Conservation (phyloP, 2,797 vertebrate genomes). For the Saguinus oedipus region DNA sequence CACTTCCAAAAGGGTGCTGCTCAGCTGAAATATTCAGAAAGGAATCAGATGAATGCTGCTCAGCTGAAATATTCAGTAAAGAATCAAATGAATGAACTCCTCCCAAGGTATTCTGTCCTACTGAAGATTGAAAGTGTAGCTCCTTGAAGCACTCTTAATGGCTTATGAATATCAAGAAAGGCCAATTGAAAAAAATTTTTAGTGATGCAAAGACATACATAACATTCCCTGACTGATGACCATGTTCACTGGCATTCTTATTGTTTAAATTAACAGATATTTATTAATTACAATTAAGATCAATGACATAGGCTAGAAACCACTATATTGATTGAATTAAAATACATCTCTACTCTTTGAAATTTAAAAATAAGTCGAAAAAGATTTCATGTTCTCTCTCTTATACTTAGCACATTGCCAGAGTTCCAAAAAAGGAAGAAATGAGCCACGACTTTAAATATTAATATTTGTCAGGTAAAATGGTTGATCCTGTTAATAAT, state of each 20-base stretch:
- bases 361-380: constrained; percentile 30
- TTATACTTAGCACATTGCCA: background rate
- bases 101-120: background rate
- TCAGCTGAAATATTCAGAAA: background rate
- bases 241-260: background rate
- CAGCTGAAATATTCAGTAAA: background rate
- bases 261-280: background rate
- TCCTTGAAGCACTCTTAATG: background rate
- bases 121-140: background rate
- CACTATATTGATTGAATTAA: background rate
- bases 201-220: background rate
- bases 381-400: background rate
- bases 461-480: constrained; percentile 12
- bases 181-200: background rate
- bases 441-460: background rate
- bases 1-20: background rate
- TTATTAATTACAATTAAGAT: constrained; percentile 24
- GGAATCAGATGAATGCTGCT: background rate
- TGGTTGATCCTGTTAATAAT: background rate
- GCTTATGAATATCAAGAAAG: background rate
- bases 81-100: background rate
- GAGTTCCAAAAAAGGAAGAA: background rate
- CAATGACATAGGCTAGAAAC: background rate
- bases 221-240: background rate
- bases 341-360: background rate